Conservation (phyloP, 2,113 vertebrate genomes). For the Turnix velox region DNA sequence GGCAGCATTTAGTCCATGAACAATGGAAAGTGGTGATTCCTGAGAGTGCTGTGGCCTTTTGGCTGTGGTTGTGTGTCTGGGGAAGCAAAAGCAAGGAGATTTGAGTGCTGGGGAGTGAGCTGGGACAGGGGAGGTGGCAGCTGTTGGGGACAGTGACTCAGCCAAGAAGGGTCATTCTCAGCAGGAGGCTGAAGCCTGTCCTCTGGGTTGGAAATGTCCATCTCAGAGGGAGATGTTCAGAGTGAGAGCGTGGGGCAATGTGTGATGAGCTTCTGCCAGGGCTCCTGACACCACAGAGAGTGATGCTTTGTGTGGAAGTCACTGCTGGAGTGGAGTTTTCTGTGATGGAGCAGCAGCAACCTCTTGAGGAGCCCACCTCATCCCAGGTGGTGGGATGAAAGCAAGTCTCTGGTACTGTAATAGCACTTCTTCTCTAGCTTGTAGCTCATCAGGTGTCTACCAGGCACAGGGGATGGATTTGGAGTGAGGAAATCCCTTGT, state of each 20-base stretch:
- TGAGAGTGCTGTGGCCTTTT: conserved; percentile 60
- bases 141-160: neutral
- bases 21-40: conserved; percentile 48
- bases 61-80: conserved; percentile 16
- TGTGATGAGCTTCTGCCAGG: neutral
- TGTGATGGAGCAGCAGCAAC: neutral
- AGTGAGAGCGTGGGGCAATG: neutral
- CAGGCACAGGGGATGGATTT: neutral
- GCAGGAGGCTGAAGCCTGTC: neutral
- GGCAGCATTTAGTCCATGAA: neutral
- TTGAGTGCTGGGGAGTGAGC: conserved; percentile 11
- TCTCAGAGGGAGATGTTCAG: neutral
- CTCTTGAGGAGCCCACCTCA: conserved; percentile 18
- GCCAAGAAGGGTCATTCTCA: conserved; percentile 4
- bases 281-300: neutral
- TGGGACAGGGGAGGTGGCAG: neutral
- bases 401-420: neutral
- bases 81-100: conserved; percentile 16
- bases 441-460: neutral
- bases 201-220: too few species aligned
- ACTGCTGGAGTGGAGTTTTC: neutral
- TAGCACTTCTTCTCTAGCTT: conserved; percentile 35
- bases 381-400: neutral
- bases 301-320: neutral
- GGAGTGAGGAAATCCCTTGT: neutral